Conservation (phyloP, 2,113 vertebrate genomes). For the Scalopus aquaticus region DNA sequence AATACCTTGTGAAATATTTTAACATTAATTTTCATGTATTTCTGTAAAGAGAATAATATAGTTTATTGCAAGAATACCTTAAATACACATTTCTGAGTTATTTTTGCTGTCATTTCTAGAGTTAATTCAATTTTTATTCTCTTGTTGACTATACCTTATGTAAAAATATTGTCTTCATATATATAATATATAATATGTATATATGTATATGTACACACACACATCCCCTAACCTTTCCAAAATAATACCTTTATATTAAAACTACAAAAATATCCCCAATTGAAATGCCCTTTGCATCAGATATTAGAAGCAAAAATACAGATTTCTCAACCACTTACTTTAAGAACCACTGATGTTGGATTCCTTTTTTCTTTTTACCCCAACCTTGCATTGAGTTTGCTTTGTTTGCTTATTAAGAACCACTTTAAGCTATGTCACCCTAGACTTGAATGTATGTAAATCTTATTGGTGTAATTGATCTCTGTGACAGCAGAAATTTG, state of each 20-base stretch:
- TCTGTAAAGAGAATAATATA: not conserved
- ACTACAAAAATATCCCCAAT: slow-evolving; percentile 18
- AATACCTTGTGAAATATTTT: slow-evolving; percentile 14
- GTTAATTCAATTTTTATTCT: slow-evolving; percentile 29
- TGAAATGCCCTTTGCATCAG: not conserved
- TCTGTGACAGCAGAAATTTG: not conserved
- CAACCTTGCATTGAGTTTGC: not conserved
- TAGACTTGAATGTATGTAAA: not conserved
- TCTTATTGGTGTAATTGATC: not conserved
- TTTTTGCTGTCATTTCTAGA: slow-evolving; percentile 30
- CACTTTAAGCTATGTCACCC: not conserved
- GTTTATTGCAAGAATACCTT: not conserved
- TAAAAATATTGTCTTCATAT: not conserved
- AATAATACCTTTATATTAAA: slow-evolving; percentile 44
- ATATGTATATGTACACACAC: not conserved
- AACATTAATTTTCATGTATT: slow-evolving; percentile 19
- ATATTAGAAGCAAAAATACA: slow-evolving; percentile 31
- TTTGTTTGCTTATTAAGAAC: not conserved
- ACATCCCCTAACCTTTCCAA: not conserved
- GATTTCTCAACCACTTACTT: not conserved
- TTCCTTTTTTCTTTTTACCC: not conserved
- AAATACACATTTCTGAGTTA: not conserved
- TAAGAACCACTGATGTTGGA: not conserved
- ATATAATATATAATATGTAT: not conserved
- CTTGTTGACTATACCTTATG: not conserved